A percentile compares a stretch with the other conserved stretches of the same genome.
These are phyloP conservation scores for Sebastiscus tertius DNA, from an alignment of 2,797 vertebrate genomes.

Conservation along the genomic window DNA sequence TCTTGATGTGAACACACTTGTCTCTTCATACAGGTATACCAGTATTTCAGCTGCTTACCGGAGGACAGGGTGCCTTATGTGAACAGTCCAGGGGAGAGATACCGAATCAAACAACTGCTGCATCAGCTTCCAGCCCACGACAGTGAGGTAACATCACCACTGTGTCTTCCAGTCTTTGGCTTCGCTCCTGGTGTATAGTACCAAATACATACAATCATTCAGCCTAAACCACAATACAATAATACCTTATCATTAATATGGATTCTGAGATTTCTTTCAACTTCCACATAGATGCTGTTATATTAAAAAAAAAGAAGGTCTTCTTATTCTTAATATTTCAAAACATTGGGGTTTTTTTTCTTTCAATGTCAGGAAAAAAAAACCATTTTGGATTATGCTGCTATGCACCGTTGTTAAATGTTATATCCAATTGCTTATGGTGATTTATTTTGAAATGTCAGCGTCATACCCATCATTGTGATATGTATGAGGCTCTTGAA, in stretches of 20 bases:
- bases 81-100: constrained; percentile 95
- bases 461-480: not conserved
- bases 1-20: constrained; percentile 20
- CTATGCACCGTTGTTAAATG: not conserved
- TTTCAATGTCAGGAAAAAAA: not conserved
- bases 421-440: not conserved
- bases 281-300: not conserved
- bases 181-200: not conserved
- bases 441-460: not conserved
- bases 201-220: not conserved
- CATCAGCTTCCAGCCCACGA: constrained; percentile 98
- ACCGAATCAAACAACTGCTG: constrained; percentile 95
- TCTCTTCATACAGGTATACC: constrained; percentile 89
- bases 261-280: not conserved
- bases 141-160: constrained; percentile 90
- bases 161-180: not conserved
- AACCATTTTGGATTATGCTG: not conserved
- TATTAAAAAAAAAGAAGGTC: not conserved
- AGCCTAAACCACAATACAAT: not conserved
- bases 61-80: constrained; percentile 98
- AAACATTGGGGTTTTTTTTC: not conserved
- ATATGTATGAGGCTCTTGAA: not conserved
- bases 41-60: constrained; percentile 98
- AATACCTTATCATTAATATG: not conserved
- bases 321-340: not conserved